Conservation (phyloP, 1,140 invertebrate genomes). For the Thaumetopoea pityocampa region DNA sequence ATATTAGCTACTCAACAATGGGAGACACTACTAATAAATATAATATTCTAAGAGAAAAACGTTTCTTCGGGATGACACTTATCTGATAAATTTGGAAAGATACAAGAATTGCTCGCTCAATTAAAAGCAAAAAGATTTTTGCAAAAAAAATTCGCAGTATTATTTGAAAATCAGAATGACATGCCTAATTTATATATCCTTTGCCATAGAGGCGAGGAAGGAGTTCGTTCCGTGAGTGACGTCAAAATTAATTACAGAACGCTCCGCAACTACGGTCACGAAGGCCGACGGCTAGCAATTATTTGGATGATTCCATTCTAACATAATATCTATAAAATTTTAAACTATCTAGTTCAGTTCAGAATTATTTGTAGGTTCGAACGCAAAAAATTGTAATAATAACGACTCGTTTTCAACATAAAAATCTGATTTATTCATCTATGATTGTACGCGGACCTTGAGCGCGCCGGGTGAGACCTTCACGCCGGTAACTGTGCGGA, state of each 20-base stretch:
- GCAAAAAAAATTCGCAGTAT: neutral
- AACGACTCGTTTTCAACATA: constrained; percentile 55
- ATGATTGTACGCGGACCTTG: constrained; percentile 73
- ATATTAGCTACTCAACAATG: too few species aligned
- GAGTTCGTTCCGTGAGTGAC: constrained; percentile 64
- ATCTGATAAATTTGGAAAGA: too few species aligned
- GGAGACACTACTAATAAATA: too few species aligned
- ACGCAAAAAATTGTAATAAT: constrained; percentile 52
- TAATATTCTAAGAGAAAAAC: too few species aligned
- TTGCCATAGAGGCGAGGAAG: constrained; percentile 64
- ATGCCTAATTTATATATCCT: constrained; percentile 55
- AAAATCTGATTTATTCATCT: constrained; percentile 67
- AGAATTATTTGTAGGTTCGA: constrained; percentile 39
- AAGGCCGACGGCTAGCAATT: constrained; percentile 60
- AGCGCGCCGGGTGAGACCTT: constrained; percentile 66
- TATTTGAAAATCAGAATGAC: too few species aligned
- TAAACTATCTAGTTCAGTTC: constrained; percentile 43
- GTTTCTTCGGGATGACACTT: too few species aligned
- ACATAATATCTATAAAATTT: constrained; percentile 47
- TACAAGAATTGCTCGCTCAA: too few species aligned
- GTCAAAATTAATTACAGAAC: constrained; percentile 71
- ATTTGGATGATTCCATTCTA: constrained; percentile 55
- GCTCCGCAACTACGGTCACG: constrained; percentile 49
- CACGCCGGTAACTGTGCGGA: constrained; percentile 72
- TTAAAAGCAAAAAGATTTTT: neutral